A percentile compares a stretch with the other conserved stretches of the same genome.
Conservation (phyloP, 2,888 invertebrate species). For the Phoenoteleia sp. region DNA sequence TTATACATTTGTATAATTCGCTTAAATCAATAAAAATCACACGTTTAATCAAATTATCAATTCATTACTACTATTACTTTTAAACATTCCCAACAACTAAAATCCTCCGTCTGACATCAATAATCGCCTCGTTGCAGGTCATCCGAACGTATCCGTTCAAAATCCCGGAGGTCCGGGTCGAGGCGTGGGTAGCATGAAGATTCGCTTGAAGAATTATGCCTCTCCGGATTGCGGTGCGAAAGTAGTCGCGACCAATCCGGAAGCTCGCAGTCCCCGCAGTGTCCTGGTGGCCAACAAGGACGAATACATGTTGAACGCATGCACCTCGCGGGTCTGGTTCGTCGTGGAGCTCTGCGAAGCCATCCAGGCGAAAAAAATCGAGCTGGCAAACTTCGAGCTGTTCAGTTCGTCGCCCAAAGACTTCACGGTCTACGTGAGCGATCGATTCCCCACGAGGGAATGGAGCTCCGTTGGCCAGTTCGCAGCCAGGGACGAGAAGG, state of each 20-base stretch:
- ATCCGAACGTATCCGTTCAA: constrained; percentile 85
- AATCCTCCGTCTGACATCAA: no score
- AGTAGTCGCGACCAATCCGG: constrained; percentile 96
- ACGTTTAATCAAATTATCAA: no score
- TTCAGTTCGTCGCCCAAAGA: constrained; percentile 99
- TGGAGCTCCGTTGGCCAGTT: constrained; percentile 97
- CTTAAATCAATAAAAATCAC: no score
- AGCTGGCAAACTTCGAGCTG: constrained; percentile 98
- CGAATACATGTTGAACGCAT: constrained; percentile 99
- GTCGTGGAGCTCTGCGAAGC: constrained; percentile 99
- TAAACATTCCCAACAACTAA: no score
- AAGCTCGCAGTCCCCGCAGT: constrained; percentile 95
- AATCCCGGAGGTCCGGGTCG: constrained; percentile 84
- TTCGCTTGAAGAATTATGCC: constrained; percentile 97
- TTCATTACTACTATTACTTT: no score
- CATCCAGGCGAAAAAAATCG: constrained; percentile 97
- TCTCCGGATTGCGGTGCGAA: constrained; percentile 99
- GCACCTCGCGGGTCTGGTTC: constrained; percentile 97
- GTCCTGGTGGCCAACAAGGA: constrained; percentile 96
- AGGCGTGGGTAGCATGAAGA: constrained; percentile 89
- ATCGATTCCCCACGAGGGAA: constrained; percentile 96
- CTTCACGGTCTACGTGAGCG: constrained; percentile 95
- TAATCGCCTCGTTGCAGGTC: constrained; percentile 77
- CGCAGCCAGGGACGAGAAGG: constrained; percentile 94
- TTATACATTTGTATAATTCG: no score